phyloP scores from a whole-genome alignment of 2,888 invertebrate species.

The Deilephila porcellus region DNA sequence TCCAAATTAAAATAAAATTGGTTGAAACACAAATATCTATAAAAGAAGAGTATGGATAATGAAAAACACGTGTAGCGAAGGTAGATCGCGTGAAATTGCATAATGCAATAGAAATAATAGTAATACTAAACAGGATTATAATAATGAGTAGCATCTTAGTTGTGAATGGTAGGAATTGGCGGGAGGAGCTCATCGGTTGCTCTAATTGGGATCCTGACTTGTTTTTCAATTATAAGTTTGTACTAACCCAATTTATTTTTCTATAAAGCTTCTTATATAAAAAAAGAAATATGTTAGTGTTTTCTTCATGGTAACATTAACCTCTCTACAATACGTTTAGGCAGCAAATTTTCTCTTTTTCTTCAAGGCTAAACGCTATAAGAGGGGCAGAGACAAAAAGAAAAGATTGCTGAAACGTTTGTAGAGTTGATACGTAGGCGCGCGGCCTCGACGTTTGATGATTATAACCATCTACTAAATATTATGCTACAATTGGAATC shows the following conservation, averaged over 20 bases:
- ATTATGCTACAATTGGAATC: conserved; percentile 38
- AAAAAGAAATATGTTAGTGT: not conserved
- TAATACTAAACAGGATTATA: no score
- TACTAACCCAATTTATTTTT: not conserved
- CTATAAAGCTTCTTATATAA: not conserved
- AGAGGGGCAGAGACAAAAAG: not conserved
- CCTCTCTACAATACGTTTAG: not conserved
- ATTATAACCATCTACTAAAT: conserved; percentile 32
- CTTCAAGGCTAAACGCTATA: not conserved
- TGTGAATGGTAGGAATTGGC: not conserved
- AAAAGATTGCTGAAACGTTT: not conserved
- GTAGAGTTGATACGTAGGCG: not conserved
- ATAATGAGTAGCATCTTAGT: no score
- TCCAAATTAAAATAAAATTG: no score
- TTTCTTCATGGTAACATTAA: conserved; percentile 9
- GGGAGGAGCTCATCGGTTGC: no score
- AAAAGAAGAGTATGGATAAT: no score
- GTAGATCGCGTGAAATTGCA: no score
- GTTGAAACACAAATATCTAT: no score
- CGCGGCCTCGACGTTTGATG: not conserved
- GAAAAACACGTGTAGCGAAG: no score
- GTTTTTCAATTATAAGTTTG: not conserved
- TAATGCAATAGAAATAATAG: no score
- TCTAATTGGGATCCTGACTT: not conserved
- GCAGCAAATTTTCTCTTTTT: not conserved